Evolutionary conservation across 2,113 vertebrate genomes (phyloP).

Genomic region (Vimba vimba): DNA sequence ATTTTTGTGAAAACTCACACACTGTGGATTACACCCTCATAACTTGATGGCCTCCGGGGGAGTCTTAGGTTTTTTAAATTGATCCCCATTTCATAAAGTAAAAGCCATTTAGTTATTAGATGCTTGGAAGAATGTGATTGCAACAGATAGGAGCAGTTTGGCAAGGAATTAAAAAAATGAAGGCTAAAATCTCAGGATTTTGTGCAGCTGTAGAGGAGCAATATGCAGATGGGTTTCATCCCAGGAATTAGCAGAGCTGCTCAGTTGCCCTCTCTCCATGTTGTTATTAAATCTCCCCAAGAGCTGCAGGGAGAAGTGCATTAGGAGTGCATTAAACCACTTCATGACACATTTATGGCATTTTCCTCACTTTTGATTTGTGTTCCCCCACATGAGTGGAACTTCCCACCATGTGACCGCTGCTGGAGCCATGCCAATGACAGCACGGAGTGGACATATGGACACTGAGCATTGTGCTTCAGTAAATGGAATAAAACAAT

Average conservation of each 20-base stretch:
- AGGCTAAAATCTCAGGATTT: slow-evolving; percentile 61
- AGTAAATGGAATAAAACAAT: slow-evolving; percentile 6
- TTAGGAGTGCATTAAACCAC: slow-evolving; percentile 71
- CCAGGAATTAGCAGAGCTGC: slow-evolving; percentile 77
- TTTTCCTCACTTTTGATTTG: slow-evolving; percentile 66
- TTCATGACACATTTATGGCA: slow-evolving; percentile 67
- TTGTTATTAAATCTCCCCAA: slow-evolving; percentile 75
- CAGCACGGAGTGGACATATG: slow-evolving; percentile 27
- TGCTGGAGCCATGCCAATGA: slow-evolving; percentile 43
- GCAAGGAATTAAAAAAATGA: slow-evolving; percentile 52
- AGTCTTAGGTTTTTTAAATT: slow-evolving; percentile 25
- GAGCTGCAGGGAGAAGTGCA: slow-evolving; percentile 68
- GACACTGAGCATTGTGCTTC: slow-evolving; percentile 23
- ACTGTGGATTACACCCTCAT: slow-evolving; percentile 54
- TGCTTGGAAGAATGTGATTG: slow-evolving; percentile 57
- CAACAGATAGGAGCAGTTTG: slow-evolving; percentile 36
- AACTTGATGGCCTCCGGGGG: slow-evolving; percentile 39
- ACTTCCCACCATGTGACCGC: slow-evolving; percentile 21
- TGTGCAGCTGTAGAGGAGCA: slow-evolving; percentile 67
- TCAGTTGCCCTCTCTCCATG: slow-evolving; percentile 71
- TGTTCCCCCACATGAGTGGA: slow-evolving; percentile 33
- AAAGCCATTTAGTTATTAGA: slow-evolving; percentile 59
- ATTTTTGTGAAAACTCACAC: slow-evolving; percentile 39
- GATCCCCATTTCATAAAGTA: slow-evolving; percentile 59
- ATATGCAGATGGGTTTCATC: slow-evolving; percentile 73